Evolutionary conservation across 2,888 invertebrate genomes (phyloP).

Genomic region (Athalia rosae): DNA sequence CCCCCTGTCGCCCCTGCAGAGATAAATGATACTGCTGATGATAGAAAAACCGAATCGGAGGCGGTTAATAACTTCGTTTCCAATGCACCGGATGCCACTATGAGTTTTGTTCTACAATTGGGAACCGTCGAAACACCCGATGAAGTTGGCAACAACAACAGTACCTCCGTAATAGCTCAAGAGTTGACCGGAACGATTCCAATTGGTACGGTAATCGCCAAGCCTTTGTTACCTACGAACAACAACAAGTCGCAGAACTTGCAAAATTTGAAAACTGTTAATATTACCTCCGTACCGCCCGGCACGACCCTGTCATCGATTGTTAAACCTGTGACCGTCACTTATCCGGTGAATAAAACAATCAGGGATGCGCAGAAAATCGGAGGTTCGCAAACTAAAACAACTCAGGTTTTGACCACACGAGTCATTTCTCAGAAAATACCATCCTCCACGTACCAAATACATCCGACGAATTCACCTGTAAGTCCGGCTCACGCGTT

Average conservation of each 20-base stretch:
- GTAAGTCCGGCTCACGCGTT: conserved; percentile 50
- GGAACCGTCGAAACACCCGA: conserved; percentile 59
- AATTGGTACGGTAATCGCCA: conserved; percentile 42
- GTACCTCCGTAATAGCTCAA: conserved; percentile 45
- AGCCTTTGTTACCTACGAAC: conserved; percentile 49
- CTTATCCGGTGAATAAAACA: conserved; percentile 57
- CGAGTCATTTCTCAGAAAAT: conserved; percentile 64
- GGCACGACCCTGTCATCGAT: conserved; percentile 47
- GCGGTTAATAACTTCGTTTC: conserved; percentile 49
- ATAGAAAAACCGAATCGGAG: conserved; percentile 40
- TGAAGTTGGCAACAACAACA: conserved; percentile 44
- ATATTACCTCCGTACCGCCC: conserved; percentile 20
- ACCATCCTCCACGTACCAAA: conserved; percentile 52
- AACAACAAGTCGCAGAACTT: conserved; percentile 45
- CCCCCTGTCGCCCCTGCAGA: conserved; percentile 46
- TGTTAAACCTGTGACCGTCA: conserved; percentile 58
- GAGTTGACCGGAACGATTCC: conserved; percentile 44
- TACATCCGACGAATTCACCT: conserved; percentile 50
- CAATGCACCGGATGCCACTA: conserved; percentile 60
- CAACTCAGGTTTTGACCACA: conserved; percentile 60
- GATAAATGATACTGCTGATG: conserved; percentile 39
- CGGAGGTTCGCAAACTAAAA: conserved; percentile 54
- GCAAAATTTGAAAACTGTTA: conserved; percentile 43
- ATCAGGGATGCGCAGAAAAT: conserved; percentile 57
- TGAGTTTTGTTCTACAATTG: conserved; percentile 68